Conservation (phyloP, 2,888 invertebrate genomes). For the Arge pagana region DNA sequence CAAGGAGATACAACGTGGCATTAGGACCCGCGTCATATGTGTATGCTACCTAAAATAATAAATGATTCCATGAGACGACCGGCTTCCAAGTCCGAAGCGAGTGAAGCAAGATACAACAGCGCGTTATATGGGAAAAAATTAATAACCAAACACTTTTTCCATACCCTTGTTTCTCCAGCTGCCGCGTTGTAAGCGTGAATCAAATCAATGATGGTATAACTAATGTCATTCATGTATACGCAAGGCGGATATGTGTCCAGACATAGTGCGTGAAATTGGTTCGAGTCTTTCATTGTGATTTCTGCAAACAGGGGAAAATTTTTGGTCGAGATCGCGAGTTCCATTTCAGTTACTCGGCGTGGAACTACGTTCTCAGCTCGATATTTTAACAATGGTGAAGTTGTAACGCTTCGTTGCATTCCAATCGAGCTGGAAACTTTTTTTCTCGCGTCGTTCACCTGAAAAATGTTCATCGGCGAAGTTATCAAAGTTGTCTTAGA, state of each 20-base stretch:
- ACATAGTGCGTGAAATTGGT: conserved; percentile 94
- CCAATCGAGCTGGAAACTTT: conserved; percentile 85
- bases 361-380: conserved; percentile 78
- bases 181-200: conserved; percentile 82
- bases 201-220: conserved; percentile 77
- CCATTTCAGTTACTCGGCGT: conserved; percentile 67
- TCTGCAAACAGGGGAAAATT: conserved; percentile 88
- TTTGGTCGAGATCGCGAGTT: conserved; percentile 66
- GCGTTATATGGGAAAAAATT: background rate
- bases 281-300: conserved; percentile 95
- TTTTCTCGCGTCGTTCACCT: conserved; percentile 76
- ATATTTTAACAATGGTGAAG: conserved; percentile 80
- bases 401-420: conserved; percentile 81
- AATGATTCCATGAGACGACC: no score
- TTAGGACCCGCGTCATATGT: conserved; percentile 99
- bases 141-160: conserved; percentile 9
- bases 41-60: conserved; percentile 74
- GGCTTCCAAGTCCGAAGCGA: no score
- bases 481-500: conserved; percentile 15
- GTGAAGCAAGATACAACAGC: no score
- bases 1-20: conserved; percentile 84
- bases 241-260: conserved; percentile 94
- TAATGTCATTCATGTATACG: conserved; percentile 88
- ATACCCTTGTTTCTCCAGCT: conserved; percentile 67
- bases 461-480: conserved; percentile 25